Conservation (phyloP, 37 sponge, comb jelly and placozoan species). For the Spongia lamella region DNA sequence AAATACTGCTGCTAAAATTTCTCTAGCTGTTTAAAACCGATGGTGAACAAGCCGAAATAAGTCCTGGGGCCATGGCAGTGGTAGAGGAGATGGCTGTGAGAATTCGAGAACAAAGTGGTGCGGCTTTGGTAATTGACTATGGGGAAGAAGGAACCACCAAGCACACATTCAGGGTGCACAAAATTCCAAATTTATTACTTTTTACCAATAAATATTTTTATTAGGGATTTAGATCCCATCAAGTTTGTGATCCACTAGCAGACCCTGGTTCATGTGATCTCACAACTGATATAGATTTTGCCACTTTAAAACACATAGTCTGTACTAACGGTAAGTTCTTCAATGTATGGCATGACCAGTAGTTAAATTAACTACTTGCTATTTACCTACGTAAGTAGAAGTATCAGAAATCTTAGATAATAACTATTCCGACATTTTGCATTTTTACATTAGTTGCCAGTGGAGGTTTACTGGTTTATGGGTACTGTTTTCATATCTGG, state of each 20-base stretch:
- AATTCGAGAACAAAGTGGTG: conserved; percentile 65
- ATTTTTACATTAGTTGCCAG: too few species aligned
- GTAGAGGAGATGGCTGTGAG: conserved; percentile 58
- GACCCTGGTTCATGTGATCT: conserved; percentile 83
- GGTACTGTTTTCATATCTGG: too few species aligned
- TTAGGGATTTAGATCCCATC: conserved; percentile 86
- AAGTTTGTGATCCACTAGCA: conserved; percentile 64
- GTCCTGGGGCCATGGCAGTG: conserved; percentile 55
- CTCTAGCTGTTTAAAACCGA: conserved; percentile 2
- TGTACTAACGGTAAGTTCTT: not conserved
- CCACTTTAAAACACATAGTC: conserved; percentile 43
- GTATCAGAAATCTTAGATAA: too few species aligned
- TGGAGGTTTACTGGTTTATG: too few species aligned
- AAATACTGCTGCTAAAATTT: too few species aligned
- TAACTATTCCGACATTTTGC: too few species aligned
- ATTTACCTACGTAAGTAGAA: too few species aligned
- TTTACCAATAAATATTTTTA: not conserved
- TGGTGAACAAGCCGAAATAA: conserved; percentile 54
- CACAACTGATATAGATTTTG: conserved; percentile 96
- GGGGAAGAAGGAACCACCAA: conserved; percentile 66
- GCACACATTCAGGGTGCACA: conserved; percentile 79
- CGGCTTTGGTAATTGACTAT: conserved; percentile 93
- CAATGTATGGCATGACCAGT: too few species aligned
- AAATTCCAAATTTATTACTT: not conserved
- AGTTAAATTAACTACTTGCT: too few species aligned